phyloP scores from a whole-genome alignment of 2,888 invertebrate genomes.

The Caenorhabditis afra region DNA sequence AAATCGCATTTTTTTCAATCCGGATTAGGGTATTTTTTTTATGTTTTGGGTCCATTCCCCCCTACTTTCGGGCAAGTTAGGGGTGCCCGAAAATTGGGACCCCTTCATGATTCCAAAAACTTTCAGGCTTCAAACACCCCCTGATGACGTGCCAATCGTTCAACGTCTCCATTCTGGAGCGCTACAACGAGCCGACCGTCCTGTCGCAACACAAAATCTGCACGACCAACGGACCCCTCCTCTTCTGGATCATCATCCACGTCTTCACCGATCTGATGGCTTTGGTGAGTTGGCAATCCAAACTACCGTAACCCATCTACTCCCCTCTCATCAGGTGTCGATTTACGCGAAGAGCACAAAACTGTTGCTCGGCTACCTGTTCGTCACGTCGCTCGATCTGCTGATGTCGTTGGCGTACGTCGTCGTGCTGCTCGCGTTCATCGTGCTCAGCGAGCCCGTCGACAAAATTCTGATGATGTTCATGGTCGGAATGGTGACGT shows the following conservation, averaged over 20 bases:
- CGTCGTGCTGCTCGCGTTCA: slow-evolving; percentile 60
- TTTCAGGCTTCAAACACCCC: slow-evolving; percentile 66
- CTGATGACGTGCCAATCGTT: slow-evolving; percentile 66
- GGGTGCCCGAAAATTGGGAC: too few species aligned
- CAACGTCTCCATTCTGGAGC: slow-evolving; percentile 64
- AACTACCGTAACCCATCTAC: too few species aligned
- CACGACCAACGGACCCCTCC: slow-evolving; percentile 64
- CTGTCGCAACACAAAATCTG: slow-evolving; percentile 65
- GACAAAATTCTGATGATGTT: slow-evolving; percentile 67
- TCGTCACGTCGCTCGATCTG: slow-evolving; percentile 62
- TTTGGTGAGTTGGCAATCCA: slow-evolving; percentile 45
- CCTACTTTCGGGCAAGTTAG: too few species aligned
- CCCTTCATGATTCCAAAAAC: neutral
- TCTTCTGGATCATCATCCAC: slow-evolving; percentile 69
- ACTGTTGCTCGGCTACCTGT: slow-evolving; percentile 56
- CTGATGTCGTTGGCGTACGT: slow-evolving; percentile 63
- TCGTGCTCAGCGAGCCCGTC: slow-evolving; percentile 55
- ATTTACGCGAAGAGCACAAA: slow-evolving; percentile 60
- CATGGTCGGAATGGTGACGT: slow-evolving; percentile 64
- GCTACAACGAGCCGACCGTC: slow-evolving; percentile 57
- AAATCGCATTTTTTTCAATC: too few species aligned
- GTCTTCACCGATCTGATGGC: slow-evolving; percentile 64
- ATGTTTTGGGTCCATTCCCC: too few species aligned
- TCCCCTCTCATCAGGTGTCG: slow-evolving; percentile 50
- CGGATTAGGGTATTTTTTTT: too few species aligned